Percentiles rank a stretch among this genome's conserved stretches.
Conservation (phyloP, 2,888 invertebrate genomes). For the Morpho deidamia region DNA sequence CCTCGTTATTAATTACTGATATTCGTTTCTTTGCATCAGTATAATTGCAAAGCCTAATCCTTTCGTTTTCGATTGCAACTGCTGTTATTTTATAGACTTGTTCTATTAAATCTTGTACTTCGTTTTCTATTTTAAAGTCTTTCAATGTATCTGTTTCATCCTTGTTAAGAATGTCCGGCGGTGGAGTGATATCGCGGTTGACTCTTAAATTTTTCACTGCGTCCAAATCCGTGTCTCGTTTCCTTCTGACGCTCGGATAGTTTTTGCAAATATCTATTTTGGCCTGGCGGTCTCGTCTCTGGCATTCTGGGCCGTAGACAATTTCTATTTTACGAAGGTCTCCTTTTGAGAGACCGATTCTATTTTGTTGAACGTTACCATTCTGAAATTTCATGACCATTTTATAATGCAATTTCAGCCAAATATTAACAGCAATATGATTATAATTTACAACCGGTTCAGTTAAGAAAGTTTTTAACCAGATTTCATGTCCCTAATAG, state of each 20-base stretch:
- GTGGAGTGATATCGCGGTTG: slow-evolving; percentile 56
- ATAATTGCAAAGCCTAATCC: slow-evolving; percentile 43
- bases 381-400: slow-evolving; percentile 36
- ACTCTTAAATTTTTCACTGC: slow-evolving; percentile 42
- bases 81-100: slow-evolving; percentile 40
- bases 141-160: slow-evolving; percentile 25
- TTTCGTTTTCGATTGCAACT: slow-evolving; percentile 41
- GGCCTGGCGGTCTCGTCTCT: slow-evolving; percentile 47
- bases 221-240: slow-evolving; percentile 29
- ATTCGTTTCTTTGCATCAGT: slow-evolving; percentile 14
- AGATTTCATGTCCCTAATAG: too few relatives aligned
- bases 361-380: slow-evolving; percentile 36
- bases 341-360: slow-evolving; percentile 35
- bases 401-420: too few relatives aligned
- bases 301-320: slow-evolving; percentile 55
- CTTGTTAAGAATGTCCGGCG: slow-evolving; percentile 32
- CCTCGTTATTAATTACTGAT: background rate
- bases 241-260: slow-evolving; percentile 47
- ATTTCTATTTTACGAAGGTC: slow-evolving; percentile 55
- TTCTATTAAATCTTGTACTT: slow-evolving; percentile 42
- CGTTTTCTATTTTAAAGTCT: slow-evolving; percentile 40
- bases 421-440: too few relatives aligned
- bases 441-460: too few relatives aligned
- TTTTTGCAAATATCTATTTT: slow-evolving; percentile 57
- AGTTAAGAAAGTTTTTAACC: too few relatives aligned